Evolutionary conservation across 2,797 vertebrate species (phyloP), one percentile per base, ranked within the genome.

Genomic region (Sebastes minor): DNA sequence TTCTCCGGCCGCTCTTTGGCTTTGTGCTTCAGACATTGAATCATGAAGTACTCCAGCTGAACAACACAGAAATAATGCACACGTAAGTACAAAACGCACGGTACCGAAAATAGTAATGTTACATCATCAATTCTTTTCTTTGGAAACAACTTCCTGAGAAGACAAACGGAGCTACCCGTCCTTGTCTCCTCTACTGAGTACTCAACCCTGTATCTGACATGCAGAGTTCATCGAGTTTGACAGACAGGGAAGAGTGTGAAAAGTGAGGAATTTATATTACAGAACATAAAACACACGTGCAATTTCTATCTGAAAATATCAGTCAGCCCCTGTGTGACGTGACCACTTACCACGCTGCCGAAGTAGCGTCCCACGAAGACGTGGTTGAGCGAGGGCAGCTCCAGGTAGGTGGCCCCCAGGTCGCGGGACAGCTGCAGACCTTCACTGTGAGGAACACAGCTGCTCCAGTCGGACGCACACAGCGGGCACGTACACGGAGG

Each of bases 21-120:
- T 96, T 99, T 99, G 94, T 97, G 97, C 93, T 99, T 99, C 92
- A 99, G 95, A 95, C 96, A 96, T 95, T 99, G 97, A 81, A 98
- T 97, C 96, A 99, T 98, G 94, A 99, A 99, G 95, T 99, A 99
- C 89, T 99, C 98, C 95, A 99, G 91, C 98, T 99, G 83, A 72
- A 90, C 38, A 81, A 83, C 11, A 86, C 77, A 92, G 42, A 86
- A 71, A 46, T 46, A 46, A 89, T 35, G 84, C 49, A 86, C 8
- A 73, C 14, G 18, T 86, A 73, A 80, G 74, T 53, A 55, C 32
- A 84, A 72, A 62, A 38, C 3, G 7, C 61, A 74, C 46, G 61
- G 16, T 16, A 64, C 67, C 83, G 28, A 85, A 85, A 75, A 81
- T 62, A 85, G 67, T 53, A 4, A 70, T 16, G 64, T 85, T 79